Evolutionary conservation across 2,797 vertebrate genomes (phyloP), one percentile per base, ranked within the genome.

Genomic region (Macroramphosus scolopax): DNA sequence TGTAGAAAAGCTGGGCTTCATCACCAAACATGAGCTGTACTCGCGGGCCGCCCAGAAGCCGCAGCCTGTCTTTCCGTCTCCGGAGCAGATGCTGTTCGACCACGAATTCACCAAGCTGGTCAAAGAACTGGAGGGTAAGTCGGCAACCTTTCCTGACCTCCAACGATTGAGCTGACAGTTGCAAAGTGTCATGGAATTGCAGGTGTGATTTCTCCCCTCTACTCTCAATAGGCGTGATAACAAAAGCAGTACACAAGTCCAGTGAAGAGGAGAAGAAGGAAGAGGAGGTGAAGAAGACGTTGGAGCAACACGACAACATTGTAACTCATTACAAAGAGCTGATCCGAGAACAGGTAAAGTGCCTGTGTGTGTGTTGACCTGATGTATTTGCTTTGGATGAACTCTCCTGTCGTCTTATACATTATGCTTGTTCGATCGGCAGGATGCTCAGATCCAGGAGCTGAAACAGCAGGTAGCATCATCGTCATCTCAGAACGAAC

Each of bases 181-280:
- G 8, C 4, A 35, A 3, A 14, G 13, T 28, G n/a, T 30, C 1
- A 20, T n/a, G 13, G 18, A 10, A 0, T 37, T 37, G 54, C 16
- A 46, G n/a, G 0, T 28, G 6, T 40, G 4, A 5, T 29, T 46
- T 40, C 5, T 41, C 9, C n/a, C 45, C 3, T 45, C 5, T 59
- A 5, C 13, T 59, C 6, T 51, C 5, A 79, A 30, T 71, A 99
- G 97, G 92, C 72, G 84, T 96, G 63, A 96, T 99, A 74, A 97
- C 92, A 38, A 99, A 99, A 82, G 93, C 97, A 1, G 91, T 99
- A 72, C 95, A 98, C 78, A 99, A 97, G 77, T 98, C 97, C 54
- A 97, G 90, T 3, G 97, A 98, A 79, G 97, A 99, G 72, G 97
- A 99, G 67, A 93, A 98, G 73, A 95, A 99, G 74, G 97, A 99